phyloP scores from a whole-genome alignment of 2,888 invertebrate genomes.

The Cerceris ruficornis region DNA sequence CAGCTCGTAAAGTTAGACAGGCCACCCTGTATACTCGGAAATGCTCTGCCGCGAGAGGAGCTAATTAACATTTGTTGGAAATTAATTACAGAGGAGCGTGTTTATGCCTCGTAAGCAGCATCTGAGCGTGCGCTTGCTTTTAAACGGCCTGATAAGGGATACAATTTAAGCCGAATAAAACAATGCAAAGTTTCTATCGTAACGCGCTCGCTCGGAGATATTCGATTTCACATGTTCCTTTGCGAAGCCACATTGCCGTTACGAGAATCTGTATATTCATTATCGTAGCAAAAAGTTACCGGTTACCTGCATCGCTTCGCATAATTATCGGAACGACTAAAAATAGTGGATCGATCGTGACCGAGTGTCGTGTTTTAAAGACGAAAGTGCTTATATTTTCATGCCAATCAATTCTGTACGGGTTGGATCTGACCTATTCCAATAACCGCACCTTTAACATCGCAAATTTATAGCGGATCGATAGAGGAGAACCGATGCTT shows the following conservation, averaged over 20 bases:
- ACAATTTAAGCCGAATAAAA: constrained; percentile 35
- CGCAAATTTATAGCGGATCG: constrained; percentile 14
- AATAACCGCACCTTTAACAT: constrained; percentile 28
- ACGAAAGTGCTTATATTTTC: not conserved
- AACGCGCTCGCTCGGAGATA: constrained; percentile 15
- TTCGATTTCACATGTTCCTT: constrained; percentile 17
- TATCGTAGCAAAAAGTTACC: constrained; percentile 28
- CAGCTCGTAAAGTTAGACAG: no score
- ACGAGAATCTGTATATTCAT: constrained; percentile 12
- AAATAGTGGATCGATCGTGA: constrained; percentile 13
- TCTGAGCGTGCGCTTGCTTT: constrained; percentile 4
- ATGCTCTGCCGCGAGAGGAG: constrained; percentile 4
- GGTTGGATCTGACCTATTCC: constrained; percentile 20
- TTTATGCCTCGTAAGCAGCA: constrained; percentile 22
- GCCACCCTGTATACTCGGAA: not conserved
- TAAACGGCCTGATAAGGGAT: constrained; percentile 34
- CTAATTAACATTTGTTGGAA: constrained; percentile 39
- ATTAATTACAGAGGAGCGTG: constrained; percentile 37
- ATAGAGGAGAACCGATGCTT: constrained; percentile 16
- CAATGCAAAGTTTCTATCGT: constrained; percentile 21
- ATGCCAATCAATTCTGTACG: not conserved
- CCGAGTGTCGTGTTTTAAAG: not conserved
- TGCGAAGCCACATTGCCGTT: constrained; percentile 22
- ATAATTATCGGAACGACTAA: not conserved
- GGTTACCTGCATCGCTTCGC: constrained; percentile 6